phyloP scores from a whole-genome alignment of 2,113 vertebrate species.

The Elaphurus davidianus region DNA sequence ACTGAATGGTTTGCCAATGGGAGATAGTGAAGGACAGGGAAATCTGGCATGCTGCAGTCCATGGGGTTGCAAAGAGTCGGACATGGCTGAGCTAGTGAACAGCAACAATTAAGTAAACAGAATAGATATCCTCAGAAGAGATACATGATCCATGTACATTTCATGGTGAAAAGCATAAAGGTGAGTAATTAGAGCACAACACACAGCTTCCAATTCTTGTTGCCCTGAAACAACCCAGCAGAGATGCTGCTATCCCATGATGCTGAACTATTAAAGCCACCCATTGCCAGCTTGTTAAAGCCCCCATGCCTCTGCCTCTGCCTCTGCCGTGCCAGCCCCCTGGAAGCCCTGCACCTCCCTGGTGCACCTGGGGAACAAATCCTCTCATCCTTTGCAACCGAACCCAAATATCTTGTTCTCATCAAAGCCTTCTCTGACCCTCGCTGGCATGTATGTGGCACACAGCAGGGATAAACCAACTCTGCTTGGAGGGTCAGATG shows the following conservation, averaged over 20 bases:
- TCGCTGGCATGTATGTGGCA: not conserved
- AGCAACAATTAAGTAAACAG: not conserved
- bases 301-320: not conserved
- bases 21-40: not conserved
- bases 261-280: not conserved
- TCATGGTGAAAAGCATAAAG: not conserved
- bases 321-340: not conserved
- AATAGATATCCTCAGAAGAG: not conserved
- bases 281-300: fast-evolving
- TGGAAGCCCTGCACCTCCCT: not conserved
- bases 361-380: not conserved
- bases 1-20: not conserved
- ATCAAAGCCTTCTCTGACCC: not conserved
- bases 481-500: not conserved
- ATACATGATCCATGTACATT: fast-evolving
- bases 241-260: not conserved
- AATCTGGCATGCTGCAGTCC: not conserved
- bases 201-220: not conserved
- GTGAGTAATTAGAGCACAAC: not conserved
- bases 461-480: not conserved
- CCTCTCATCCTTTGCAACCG: not conserved
- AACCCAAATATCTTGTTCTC: not conserved
- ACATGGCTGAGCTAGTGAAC: not conserved
- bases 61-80: not conserved
- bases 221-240: not conserved